phyloP scores from a whole-genome alignment of 2,797 vertebrate species.

The Hoplostethus atlanticus region DNA sequence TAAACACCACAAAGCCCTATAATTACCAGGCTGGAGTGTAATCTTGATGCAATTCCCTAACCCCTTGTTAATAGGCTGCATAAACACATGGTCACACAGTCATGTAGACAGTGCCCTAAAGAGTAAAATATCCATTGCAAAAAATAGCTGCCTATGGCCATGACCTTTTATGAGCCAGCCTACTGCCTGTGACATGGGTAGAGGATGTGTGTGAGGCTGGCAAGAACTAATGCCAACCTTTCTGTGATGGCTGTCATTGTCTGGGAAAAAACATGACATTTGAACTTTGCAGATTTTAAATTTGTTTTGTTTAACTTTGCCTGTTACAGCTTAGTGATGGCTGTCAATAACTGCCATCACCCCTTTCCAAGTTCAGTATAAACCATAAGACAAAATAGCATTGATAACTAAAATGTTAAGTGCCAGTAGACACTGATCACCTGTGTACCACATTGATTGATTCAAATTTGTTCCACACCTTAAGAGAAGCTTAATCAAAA shows the following conservation, averaged over 20 bases:
- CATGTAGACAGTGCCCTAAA: conserved; percentile 18
- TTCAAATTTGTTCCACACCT: neutral
- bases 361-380: too few species aligned
- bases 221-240: conserved; percentile 41
- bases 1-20: conserved; percentile 39
- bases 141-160: conserved; percentile 41
- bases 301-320: neutral
- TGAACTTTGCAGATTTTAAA: conserved; percentile 8
- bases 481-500: conserved; percentile 18
- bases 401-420: conserved; percentile 6
- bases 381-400: conserved; percentile 3
- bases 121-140: conserved; percentile 44
- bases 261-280: neutral
- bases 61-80: conserved; percentile 32
- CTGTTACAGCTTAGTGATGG: neutral
- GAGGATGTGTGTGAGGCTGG: neutral
- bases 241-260: conserved; percentile 18
- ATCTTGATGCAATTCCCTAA: conserved; percentile 24
- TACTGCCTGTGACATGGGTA: too few species aligned
- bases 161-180: conserved; percentile 55
- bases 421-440: neutral
- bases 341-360: neutral
- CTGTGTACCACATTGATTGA: neutral
- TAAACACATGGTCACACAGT: conserved; percentile 21
- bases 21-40: conserved; percentile 46